These are phyloP conservation scores for Pomatorhinus ruficollis DNA, from an alignment of 2,113 vertebrate genomes.

Conservation along the genomic window DNA sequence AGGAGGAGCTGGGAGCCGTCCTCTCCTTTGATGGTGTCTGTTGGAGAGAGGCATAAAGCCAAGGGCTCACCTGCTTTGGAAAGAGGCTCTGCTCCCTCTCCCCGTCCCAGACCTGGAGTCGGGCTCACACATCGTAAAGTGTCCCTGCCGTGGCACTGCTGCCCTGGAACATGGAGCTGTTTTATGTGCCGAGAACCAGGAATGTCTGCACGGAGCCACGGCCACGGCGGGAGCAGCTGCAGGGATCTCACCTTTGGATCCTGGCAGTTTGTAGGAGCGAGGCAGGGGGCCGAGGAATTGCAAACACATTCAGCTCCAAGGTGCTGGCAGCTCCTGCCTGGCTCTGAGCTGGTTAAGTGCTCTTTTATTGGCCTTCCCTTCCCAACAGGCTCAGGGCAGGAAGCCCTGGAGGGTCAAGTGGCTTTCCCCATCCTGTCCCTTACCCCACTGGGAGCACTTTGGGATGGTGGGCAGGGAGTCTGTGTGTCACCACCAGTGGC, in stretches of 20 bases:
- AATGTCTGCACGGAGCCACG: not conserved
- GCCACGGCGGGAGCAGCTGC: slow-evolving; percentile 1
- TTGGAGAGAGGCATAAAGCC: not conserved
- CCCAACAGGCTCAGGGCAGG: not conserved
- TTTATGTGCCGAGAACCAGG: not conserved
- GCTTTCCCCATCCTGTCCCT: not conserved
- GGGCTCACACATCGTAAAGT: not conserved
- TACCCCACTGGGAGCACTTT: not conserved
- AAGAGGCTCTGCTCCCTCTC: not conserved
- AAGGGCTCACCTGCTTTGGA: not conserved
- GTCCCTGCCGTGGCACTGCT: not conserved
- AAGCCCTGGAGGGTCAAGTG: not conserved
- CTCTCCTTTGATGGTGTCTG: not conserved
- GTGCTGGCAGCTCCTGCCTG: slow-evolving; percentile 23
- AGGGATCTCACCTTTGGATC: slow-evolving; percentile 41
- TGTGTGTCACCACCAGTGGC: not conserved
- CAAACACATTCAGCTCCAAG: slow-evolving; percentile 21
- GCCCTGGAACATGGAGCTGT: not conserved
- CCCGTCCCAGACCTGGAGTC: not conserved
- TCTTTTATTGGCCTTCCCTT: slow-evolving; percentile 13
- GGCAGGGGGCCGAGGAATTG: slow-evolving; percentile 32
- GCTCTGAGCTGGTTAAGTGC: slow-evolving; percentile 15
- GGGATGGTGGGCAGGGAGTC: not conserved
- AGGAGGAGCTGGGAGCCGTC: not conserved
- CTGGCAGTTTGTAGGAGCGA: not conserved